These are phyloP conservation scores for Polyommatus icarus DNA, from an alignment of 2,888 invertebrate genomes.

Conservation along the genomic window DNA sequence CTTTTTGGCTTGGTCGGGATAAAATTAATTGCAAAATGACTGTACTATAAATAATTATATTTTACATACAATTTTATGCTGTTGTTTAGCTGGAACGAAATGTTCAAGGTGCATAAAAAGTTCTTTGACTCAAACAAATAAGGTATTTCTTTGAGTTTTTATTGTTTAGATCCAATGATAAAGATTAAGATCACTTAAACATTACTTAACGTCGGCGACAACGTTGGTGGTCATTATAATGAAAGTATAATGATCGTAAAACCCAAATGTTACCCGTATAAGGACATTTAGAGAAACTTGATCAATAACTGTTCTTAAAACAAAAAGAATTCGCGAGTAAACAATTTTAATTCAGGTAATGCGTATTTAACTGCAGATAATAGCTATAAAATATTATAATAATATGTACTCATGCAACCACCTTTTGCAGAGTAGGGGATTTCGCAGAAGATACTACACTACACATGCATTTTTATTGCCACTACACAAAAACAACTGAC, in stretches of 20 bases:
- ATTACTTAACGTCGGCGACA: slow-evolving; percentile 17
- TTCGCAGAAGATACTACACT: no score
- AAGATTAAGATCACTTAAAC: slow-evolving; percentile 14
- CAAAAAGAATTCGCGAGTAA: neutral
- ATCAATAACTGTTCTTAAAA: neutral
- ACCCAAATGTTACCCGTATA: neutral
- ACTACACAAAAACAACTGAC: no score
- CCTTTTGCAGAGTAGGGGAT: no score
- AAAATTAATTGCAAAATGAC: no score
- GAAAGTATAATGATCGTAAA: slow-evolving; percentile 30
- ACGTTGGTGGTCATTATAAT: slow-evolving; percentile 20
- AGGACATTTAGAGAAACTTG: slow-evolving; percentile 11
- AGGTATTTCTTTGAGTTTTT: neutral
- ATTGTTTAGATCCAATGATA: slow-evolving; percentile 8
- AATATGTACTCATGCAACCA: no score
- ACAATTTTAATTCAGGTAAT: neutral
- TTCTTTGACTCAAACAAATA: neutral
- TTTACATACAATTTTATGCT: no score
- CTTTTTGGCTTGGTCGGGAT: no score
- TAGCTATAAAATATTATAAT: no score
- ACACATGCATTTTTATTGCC: no score
- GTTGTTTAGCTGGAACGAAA: neutral
- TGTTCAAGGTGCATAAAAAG: no score
- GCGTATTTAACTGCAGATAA: no score
- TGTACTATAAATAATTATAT: no score